Base-by-base conservation (phyloP, 2,113 vertebrate species). In the Heterotis niloticus region DNA sequence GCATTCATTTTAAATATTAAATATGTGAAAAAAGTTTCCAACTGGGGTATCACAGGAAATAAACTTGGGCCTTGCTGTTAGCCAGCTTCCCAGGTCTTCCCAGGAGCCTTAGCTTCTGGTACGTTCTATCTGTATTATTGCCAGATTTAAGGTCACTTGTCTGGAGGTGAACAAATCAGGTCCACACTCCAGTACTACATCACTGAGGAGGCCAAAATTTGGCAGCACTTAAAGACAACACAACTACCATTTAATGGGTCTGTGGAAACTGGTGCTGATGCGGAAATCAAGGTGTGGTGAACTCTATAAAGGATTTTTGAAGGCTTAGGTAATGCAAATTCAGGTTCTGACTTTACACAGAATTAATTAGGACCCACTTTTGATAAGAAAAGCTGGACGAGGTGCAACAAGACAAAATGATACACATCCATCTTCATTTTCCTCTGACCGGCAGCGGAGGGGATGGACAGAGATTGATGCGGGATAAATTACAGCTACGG, bases 91-190 rank as follows among this genome's bases (percentile, higher is more conserved):
- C 83, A 86, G 84, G 81, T 51, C 79, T 83, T 86, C 83, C 83
- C 83, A 86, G 84, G 81, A 86, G 82, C 82, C 85, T 83, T 74
- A 66, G 76, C 83, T 85, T 83, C 82, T 81, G 82, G 80, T 74
- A 82, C 79, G 72, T 82, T 79, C 77, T 84, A 83, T 85, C 81
- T 83, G 83, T 86, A 83, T 84, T 81, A 80, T 83, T 79, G 82
- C 81, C 81, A 84, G 83, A 84, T 86, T 84, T 83, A 83, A 82
- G 83, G 85, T 77, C 64, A 77, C 68, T 51, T 86, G 83, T 82
- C 82, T 79, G 82, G 82, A 78, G 79, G 82, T 81, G 81, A 83
- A 83, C 82, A 83, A 78, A 81, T 79, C 79, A 84, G 77, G 2
- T 4, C 34, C 34, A 81, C 82, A 80, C 82, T 81, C 80, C 75